Evolutionary conservation across 2,113 vertebrate species (phyloP).

Genomic region (Hepsetus odoe): DNA sequence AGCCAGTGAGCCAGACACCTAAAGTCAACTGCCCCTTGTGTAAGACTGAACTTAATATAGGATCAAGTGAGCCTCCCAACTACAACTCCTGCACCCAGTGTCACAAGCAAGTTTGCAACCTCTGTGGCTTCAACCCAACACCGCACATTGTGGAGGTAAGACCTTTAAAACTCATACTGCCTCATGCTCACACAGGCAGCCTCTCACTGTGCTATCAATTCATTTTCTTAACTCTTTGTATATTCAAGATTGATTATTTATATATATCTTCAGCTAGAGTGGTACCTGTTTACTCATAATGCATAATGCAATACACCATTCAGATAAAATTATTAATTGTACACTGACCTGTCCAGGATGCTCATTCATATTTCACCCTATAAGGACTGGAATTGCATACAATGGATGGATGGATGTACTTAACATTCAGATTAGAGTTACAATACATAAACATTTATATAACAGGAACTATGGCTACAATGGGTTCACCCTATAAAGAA

Average conservation of each 20-base stretch:
- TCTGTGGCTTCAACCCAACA: slow-evolving; percentile 97
- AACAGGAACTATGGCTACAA: too few species aligned
- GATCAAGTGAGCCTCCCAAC: slow-evolving; percentile 83
- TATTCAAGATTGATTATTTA: background rate
- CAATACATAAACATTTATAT: too few species aligned
- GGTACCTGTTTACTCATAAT: too few species aligned
- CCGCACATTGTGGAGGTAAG: slow-evolving; percentile 98
- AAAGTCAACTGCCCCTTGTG: slow-evolving; percentile 91
- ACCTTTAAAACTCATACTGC: slow-evolving; percentile 6
- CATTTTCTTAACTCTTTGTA: background rate
- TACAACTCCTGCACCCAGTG: slow-evolving; percentile 94
- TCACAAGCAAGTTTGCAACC: slow-evolving; percentile 91
- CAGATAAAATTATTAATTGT: too few species aligned
- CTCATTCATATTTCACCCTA: too few species aligned
- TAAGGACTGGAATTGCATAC: too few species aligned
- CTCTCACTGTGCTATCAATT: background rate
- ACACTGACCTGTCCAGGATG: too few species aligned
- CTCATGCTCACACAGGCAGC: background rate
- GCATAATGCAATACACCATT: too few species aligned
- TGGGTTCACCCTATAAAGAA: too few species aligned
- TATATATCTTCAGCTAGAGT: background rate
- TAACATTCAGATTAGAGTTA: too few species aligned
- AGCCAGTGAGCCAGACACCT: slow-evolving; percentile 73
- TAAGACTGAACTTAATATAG: slow-evolving; percentile 91
- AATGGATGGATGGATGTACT: too few species aligned